Percentiles rank a stretch among this genome's conserved stretches.
Evolutionary conservation across 2,888 invertebrate genomes (phyloP).

Genomic region (Mesopsocus fuscifrons): DNA sequence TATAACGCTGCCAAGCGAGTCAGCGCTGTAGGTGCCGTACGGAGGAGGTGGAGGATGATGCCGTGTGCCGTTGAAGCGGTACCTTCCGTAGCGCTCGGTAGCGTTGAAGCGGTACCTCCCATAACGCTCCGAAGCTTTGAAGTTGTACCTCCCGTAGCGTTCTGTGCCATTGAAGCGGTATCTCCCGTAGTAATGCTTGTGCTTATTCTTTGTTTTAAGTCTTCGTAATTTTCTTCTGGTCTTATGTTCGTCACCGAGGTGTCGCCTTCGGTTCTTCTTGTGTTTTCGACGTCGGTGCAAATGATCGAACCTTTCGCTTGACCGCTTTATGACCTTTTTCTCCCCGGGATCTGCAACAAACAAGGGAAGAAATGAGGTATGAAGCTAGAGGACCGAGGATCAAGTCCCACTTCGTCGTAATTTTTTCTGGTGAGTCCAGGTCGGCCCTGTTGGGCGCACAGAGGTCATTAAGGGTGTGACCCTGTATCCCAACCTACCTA

Average conservation of each 20-base stretch:
- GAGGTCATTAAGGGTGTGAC: too few species aligned
- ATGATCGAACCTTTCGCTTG: too few species aligned
- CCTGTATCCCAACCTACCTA: too few species aligned
- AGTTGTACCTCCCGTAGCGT: background rate
- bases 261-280: background rate
- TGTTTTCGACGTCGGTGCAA: too few species aligned
- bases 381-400: too few species aligned
- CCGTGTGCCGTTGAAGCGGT: background rate
- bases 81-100: background rate
- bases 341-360: too few species aligned
- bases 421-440: too few species aligned
- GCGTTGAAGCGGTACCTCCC: background rate
- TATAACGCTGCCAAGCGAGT: conserved; percentile 2
- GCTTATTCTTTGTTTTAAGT: background rate
- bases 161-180: background rate
- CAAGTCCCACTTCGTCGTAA: too few species aligned
- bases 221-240: background rate
- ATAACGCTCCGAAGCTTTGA: background rate
- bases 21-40: background rate
- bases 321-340: background rate
- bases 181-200: background rate
- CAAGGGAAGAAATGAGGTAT: too few species aligned
- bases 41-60: too few species aligned
- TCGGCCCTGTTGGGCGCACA: too few species aligned
- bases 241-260: background rate